Percentiles rank a stretch among this genome's conserved stretches.
Evolutionary conservation across 1,140 invertebrate species (phyloP).

Genomic region (Arion vulgaris): DNA sequence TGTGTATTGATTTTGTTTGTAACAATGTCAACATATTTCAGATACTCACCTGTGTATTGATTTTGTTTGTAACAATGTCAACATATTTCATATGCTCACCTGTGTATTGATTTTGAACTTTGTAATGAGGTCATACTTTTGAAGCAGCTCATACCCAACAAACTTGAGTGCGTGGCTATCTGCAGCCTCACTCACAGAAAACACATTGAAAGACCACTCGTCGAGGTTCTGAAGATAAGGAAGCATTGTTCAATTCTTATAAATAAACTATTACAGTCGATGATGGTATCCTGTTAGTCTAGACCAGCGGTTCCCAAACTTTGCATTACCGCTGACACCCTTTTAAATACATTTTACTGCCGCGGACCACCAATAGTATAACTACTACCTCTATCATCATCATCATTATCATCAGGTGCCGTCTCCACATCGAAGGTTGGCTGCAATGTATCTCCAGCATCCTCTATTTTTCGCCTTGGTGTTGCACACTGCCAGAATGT

Average conservation of each 20-base stretch:
- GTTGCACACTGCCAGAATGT: too few relatives aligned
- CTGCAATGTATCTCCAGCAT: too few relatives aligned
- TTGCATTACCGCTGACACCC: too few relatives aligned
- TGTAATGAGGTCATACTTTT: conserved; percentile 94
- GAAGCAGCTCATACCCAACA: conserved; percentile 93
- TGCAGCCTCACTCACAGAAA: conserved; percentile 87
- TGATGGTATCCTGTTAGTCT: not conserved
- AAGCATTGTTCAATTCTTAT: not conserved
- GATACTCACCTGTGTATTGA: too few relatives aligned
- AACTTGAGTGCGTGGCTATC: conserved; percentile 91
- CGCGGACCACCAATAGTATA: not conserved
- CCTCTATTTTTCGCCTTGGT: too few relatives aligned
- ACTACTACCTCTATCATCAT: too few relatives aligned
- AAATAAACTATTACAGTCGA: not conserved
- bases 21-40: too few relatives aligned
- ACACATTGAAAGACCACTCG: conserved; percentile 97
- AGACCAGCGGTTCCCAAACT: not conserved
- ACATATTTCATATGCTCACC: conserved; percentile 16
- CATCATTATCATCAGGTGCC: too few relatives aligned
- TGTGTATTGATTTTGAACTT: conserved; percentile 86
- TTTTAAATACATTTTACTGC: too few relatives aligned
- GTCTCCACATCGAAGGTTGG: too few relatives aligned
- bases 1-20: too few relatives aligned
- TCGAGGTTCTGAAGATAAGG: conserved; percentile 76
- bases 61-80: too few relatives aligned